Evolutionary conservation across 2,888 invertebrate genomes (phyloP).

Genomic region (Hydraecia micacea): DNA sequence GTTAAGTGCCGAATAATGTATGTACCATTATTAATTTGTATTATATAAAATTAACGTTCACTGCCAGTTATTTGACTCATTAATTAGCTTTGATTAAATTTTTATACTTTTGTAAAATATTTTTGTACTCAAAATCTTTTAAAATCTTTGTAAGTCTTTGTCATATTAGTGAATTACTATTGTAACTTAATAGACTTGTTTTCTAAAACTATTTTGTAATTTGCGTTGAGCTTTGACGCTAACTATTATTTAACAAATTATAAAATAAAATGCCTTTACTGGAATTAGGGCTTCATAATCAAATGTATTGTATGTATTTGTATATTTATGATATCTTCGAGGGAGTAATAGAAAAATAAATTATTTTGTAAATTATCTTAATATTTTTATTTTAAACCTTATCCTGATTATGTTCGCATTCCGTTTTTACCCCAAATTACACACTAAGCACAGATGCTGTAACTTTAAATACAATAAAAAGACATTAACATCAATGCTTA

Average conservation of each 20-base stretch:
- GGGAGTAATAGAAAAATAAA: slow-evolving; percentile 72
- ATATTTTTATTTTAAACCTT: neutral
- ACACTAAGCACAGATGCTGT: neutral
- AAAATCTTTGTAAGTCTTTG: slow-evolving; percentile 14
- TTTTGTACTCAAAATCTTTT: slow-evolving; percentile 17
- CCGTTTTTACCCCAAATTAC: neutral
- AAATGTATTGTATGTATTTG: slow-evolving; percentile 48
- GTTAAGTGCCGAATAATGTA: slow-evolving; percentile 29
- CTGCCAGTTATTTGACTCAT: slow-evolving; percentile 57
- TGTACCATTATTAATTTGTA: slow-evolving; percentile 32
- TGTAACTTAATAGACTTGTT: slow-evolving; percentile 27
- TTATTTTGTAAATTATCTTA: slow-evolving; percentile 64
- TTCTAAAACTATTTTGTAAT: slow-evolving; percentile 16
- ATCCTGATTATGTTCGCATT: too few relatives aligned
- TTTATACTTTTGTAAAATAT: slow-evolving; percentile 43
- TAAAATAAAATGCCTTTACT: slow-evolving; percentile 24
- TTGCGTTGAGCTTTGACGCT: slow-evolving; percentile 32
- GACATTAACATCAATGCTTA: too few relatives aligned
- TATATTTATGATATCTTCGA: slow-evolving; percentile 60
- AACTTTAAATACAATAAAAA: neutral
- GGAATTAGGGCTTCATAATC: slow-evolving; percentile 37
- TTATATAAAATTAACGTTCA: slow-evolving; percentile 34
- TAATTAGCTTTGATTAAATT: slow-evolving; percentile 25
- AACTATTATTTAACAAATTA: slow-evolving; percentile 32
- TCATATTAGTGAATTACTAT: slow-evolving; percentile 28